phyloP scores from a whole-genome alignment of 1,140 invertebrate genomes.

The Helicoverpa armigera region DNA sequence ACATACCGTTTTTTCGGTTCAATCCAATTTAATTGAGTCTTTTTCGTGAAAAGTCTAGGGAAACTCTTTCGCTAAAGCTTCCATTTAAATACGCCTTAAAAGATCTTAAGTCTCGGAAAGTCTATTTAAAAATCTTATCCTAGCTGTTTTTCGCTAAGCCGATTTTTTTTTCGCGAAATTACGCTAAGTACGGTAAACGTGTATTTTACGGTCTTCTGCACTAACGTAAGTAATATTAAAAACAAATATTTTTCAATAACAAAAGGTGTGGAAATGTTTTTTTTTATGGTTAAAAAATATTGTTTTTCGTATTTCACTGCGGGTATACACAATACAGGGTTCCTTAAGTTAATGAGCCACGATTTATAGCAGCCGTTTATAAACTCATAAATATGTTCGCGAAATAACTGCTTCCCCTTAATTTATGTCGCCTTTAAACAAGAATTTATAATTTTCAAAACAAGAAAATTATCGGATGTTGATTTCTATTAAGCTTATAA shows the following conservation, averaged over 20 bases:
- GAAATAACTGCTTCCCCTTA: constrained; percentile 29
- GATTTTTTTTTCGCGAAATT: constrained; percentile 8
- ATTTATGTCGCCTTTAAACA: constrained; percentile 35
- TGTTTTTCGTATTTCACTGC: constrained; percentile 7
- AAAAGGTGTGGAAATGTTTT: constrained; percentile 1
- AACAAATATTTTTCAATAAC: constrained; percentile 3
- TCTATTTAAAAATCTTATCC: constrained; percentile 32
- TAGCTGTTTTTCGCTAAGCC: not conserved
- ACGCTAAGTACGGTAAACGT: not conserved
- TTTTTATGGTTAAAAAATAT: constrained; percentile 10
- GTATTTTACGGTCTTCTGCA: not conserved
- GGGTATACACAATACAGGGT: constrained; percentile 19
- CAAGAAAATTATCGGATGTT: not conserved
- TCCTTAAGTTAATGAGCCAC: constrained; percentile 22
- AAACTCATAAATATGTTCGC: constrained; percentile 38
- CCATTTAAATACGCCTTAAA: constrained; percentile 35
- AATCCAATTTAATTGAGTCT: constrained; percentile 31
- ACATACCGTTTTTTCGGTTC: constrained; percentile 35
- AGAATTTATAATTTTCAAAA: constrained; percentile 19
- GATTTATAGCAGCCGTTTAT: constrained; percentile 36
- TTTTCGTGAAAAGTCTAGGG: constrained; percentile 19
- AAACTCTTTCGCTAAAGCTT: constrained; percentile 36
- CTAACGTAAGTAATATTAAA: not conserved
- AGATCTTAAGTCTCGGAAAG: constrained; percentile 28
- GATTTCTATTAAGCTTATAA: not conserved